Conservation (phyloP, 1,140 invertebrate genomes). For the Lysiphlebus fabarum region DNA sequence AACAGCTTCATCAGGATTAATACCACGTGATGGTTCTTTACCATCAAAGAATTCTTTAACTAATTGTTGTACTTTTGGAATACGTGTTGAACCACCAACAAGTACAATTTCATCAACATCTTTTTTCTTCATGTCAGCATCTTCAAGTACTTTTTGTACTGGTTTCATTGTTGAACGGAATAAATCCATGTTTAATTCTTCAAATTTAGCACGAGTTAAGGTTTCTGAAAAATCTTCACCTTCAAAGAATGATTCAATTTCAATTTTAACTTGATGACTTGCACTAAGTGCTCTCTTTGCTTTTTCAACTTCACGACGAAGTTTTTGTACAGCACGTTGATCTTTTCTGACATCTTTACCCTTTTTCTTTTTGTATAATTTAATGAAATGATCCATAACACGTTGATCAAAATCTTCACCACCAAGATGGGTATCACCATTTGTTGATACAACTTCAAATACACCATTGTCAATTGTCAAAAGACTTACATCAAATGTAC, state of each 20-base stretch:
- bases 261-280: slow-evolving; percentile 94
- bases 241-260: slow-evolving; percentile 99
- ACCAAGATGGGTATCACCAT: slow-evolving; percentile 97
- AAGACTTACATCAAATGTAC: slow-evolving; percentile 98
- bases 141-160: slow-evolving; percentile 96
- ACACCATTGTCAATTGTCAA: slow-evolving; percentile 98
- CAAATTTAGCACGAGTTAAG: slow-evolving; percentile 97
- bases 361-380: slow-evolving; percentile 98
- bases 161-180: slow-evolving; percentile 98
- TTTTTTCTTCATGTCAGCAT: slow-evolving; percentile 98
- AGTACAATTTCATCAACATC: slow-evolving; percentile 99
- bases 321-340: slow-evolving; percentile 92
- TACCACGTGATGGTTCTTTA: slow-evolving; percentile 95
- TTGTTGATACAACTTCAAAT: slow-evolving; percentile 90
- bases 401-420: slow-evolving; percentile 99
- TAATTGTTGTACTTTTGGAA: slow-evolving; percentile 97
- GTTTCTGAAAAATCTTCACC: slow-evolving; percentile 99
- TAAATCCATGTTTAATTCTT: slow-evolving; percentile 98
- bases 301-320: slow-evolving; percentile 95
- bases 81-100: slow-evolving; percentile 98
- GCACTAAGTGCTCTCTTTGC: slow-evolving; percentile 94
- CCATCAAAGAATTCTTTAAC: slow-evolving; percentile 99
- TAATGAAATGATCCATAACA: slow-evolving; percentile 98
- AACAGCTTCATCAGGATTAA: slow-evolving; percentile 98
- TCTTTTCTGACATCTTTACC: slow-evolving; percentile 96